Evolutionary conservation across 2,113 vertebrate genomes (phyloP).

Genomic region (Xiphophorus couchianus): DNA sequence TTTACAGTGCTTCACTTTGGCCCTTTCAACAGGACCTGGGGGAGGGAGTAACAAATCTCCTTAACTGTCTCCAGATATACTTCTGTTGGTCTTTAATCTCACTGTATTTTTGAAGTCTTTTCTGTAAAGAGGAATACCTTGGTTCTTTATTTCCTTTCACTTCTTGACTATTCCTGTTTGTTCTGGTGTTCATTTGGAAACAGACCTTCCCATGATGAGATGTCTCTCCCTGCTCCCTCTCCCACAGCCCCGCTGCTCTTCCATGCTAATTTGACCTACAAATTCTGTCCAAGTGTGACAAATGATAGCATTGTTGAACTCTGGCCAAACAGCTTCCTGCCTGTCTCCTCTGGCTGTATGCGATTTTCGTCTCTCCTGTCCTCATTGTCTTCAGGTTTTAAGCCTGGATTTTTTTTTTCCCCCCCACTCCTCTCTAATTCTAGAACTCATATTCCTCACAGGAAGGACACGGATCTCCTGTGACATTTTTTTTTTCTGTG

Average conservation of each 20-base stretch:
- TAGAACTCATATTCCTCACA: conserved; percentile 15
- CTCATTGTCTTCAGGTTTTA: conserved; percentile 17
- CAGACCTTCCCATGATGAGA: conserved; percentile 54
- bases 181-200: conserved; percentile 24
- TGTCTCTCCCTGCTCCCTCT: conserved; percentile 33
- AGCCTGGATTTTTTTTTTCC: conserved; percentile 8
- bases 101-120: conserved; percentile 2
- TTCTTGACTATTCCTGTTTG: conserved; percentile 7
- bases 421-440: conserved; percentile 6
- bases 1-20: conserved; percentile 32
- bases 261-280: conserved; percentile 82
- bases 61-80: conserved; percentile 51
- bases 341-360: conserved; percentile 19
- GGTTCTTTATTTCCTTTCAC: conserved; percentile 8
- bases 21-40: conserved; percentile 29
- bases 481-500: conserved; percentile 11
- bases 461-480: conserved; percentile 32
- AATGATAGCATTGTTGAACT: conserved; percentile 71
- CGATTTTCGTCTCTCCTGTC: conserved; percentile 17
- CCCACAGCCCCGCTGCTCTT: conserved; percentile 40
- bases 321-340: conserved; percentile 68
- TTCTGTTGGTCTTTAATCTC: conserved; percentile 47
- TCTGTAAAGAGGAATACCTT: conserved; percentile 22
- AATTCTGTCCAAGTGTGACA: conserved; percentile 78
- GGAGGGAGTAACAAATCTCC: conserved; percentile 32